Evolutionary conservation across 1,140 invertebrate species (phyloP).

Genomic region (Mactra quadrangularis): DNA sequence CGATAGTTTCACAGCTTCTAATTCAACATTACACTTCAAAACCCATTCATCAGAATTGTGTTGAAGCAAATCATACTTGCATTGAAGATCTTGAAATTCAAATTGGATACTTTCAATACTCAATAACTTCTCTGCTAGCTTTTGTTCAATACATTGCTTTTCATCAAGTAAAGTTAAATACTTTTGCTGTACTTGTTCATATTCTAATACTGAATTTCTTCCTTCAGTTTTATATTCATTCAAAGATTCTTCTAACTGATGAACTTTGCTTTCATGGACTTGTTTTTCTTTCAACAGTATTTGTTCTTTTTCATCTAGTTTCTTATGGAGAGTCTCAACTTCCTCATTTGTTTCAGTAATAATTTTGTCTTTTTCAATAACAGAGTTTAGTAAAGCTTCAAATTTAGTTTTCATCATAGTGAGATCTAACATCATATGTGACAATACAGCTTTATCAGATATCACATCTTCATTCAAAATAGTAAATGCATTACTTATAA

Average conservation of each 20-base stretch:
- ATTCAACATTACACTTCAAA: constrained; percentile 1
- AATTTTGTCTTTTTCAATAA: constrained; percentile 33
- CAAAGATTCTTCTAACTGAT: too few species aligned
- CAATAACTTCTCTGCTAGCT: too few species aligned
- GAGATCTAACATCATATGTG: constrained; percentile 48
- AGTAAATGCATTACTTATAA: constrained; percentile 6
- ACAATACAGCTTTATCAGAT: constrained; percentile 45
- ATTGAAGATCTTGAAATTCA: not conserved
- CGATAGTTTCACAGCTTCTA: not conserved
- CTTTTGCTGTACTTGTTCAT: too few species aligned
- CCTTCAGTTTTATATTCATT: too few species aligned
- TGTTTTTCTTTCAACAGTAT: constrained; percentile 7
- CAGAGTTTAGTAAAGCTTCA: constrained; percentile 14
- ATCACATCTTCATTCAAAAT: not conserved
- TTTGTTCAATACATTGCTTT: too few species aligned
- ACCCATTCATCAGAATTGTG: not conserved
- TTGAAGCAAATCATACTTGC: too few species aligned
- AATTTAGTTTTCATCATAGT: constrained; percentile 30
- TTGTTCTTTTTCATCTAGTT: not conserved
- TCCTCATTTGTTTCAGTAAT: not conserved
- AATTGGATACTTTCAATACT: not conserved
- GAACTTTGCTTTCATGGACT: not conserved
- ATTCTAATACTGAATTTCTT: too few species aligned
- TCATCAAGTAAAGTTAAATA: too few species aligned
- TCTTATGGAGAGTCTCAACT: not conserved